These are phyloP conservation scores for Melipona bicolor DNA, from an alignment of 2,888 invertebrate species.

Conservation along the genomic window DNA sequence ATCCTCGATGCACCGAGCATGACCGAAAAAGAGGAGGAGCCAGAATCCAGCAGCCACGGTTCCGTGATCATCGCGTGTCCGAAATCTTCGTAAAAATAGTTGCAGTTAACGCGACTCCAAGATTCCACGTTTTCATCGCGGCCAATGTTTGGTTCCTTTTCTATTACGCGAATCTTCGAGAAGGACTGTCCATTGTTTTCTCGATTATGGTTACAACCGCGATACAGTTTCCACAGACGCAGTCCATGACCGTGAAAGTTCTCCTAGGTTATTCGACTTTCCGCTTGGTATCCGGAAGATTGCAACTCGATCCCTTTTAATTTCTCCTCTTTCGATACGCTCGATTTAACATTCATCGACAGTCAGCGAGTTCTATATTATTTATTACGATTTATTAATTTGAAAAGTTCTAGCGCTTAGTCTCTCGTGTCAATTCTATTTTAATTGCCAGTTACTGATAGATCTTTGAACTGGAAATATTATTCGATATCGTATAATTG, in stretches of 20 bases:
- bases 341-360: not conserved
- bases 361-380: too few species aligned
- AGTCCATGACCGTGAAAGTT: constrained; percentile 21
- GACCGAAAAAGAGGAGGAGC: constrained; percentile 17
- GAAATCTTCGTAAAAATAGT: constrained; percentile 46
- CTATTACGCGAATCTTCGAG: not conserved
- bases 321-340: not conserved
- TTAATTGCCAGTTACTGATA: too few species aligned
- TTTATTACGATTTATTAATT: not conserved
- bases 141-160: not conserved
- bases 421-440: not conserved
- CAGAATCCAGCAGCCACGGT: constrained; percentile 31
- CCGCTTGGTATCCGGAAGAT: not conserved
- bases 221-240: constrained; percentile 11
- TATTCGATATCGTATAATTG: too few species aligned
- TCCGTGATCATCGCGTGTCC: constrained; percentile 55
- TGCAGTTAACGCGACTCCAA: constrained; percentile 7
- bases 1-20: constrained; percentile 10
- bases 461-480: too few species aligned
- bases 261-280: not conserved
- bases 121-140: constrained; percentile 40
- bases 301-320: not conserved
- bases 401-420: not conserved
- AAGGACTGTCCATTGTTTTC: not conserved
- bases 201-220: not conserved